Base-by-base conservation (phyloP, 1,140 invertebrate species). In the Leptinotarsa lineolata region DNA sequence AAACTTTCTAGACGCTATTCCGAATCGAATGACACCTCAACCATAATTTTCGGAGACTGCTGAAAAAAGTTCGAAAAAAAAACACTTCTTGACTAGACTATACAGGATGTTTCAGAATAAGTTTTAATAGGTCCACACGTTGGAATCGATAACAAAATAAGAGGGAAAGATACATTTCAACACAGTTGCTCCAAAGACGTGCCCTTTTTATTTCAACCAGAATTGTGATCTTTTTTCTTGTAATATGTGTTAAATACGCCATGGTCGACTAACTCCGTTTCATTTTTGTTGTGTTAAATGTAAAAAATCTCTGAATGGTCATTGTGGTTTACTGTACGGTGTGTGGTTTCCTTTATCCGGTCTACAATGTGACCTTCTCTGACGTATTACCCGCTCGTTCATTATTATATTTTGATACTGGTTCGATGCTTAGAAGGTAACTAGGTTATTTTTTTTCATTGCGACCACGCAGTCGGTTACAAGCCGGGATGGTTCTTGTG, bases 371-470 rank as follows among this genome's bases (percentile, higher is more conserved):
- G 69, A 71, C 69, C 69, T 71, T 63, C 69, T 70, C 13, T 44
- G 54, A 59, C 59, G 59, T 71, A 59, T 39, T 21, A 39, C 60
- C 59, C 18, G 20, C 39, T 39, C 65, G 22, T 63, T 12, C 4
- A 59, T 71, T 71, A 71, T 63, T 71, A 61, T 63, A 71, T 71
- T 63, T 59, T 61, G 69, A 71, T 71, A 63, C 59, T 71, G 58
- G 58, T 61, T 60, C n/a, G 48, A 63, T 70, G 68, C 48, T 59
- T 59, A 70, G 54, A 54, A 63, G 59, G 59, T 71, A 71, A 63
- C 30, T 61, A 45, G 69, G 60, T 71, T 68, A 68, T 68, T 68
- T 68, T 68, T 68, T 68, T 67, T 44, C 24, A 67, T 30, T 63
- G 39, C 45, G 39, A 30, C 22, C 24, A 30, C 39, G 24, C 39